phyloP scores from a whole-genome alignment of 2,113 vertebrate species.

The Erpornis zantholeuca region DNA sequence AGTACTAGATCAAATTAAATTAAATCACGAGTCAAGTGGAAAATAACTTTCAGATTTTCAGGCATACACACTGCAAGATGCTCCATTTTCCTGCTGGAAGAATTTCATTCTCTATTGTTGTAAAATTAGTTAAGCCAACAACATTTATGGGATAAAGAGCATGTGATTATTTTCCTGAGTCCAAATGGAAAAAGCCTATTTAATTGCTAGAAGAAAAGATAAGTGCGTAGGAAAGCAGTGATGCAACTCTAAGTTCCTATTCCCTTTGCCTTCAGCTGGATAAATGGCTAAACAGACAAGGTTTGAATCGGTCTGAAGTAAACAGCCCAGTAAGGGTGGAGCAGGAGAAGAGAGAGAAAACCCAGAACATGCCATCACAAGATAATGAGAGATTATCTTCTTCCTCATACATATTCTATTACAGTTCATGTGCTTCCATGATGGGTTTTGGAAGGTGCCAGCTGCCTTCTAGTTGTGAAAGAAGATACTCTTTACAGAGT shows the following conservation, averaged over 20 bases:
- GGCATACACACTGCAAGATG: background rate
- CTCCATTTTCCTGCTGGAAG: background rate
- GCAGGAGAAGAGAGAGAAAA: background rate
- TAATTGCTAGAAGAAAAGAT: background rate
- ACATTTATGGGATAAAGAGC: background rate
- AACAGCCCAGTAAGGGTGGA: background rate
- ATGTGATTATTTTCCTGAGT: background rate
- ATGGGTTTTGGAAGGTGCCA: background rate
- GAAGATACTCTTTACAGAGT: rapidly evolving
- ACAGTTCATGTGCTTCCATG: background rate
- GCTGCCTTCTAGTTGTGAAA: background rate
- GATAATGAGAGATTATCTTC: constrained; percentile 43
- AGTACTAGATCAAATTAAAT: background rate
- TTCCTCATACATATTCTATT: constrained; percentile 8
- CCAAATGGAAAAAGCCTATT: background rate
- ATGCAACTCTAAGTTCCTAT: background rate
- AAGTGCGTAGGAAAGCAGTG: background rate
- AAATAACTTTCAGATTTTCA: background rate
- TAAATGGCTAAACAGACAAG: background rate
- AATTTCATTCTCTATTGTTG: background rate
- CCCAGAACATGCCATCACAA: constrained; percentile 24
- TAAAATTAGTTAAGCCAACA: background rate
- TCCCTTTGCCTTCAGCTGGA: background rate
- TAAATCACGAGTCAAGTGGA: background rate
- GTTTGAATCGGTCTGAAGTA: background rate